Base-by-base conservation (phyloP, 2,888 invertebrate genomes). In the Cataglyphis rosenhaueri region DNA sequence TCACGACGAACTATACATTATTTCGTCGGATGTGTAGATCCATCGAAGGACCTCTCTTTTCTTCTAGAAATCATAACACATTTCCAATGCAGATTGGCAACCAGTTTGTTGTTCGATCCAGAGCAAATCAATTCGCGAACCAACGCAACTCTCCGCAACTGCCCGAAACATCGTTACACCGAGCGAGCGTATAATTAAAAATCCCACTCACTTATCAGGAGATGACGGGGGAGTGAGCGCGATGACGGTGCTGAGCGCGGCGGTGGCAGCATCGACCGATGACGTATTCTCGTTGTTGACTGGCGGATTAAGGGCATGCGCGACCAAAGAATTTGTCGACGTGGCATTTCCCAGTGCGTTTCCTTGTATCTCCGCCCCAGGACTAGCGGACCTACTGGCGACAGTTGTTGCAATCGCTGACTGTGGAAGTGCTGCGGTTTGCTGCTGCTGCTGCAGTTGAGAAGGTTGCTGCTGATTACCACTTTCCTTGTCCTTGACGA, bases 151-250 rank as follows among this genome's bases (percentile, higher is more conserved):
- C 70, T 79, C 78, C 70, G 78, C 78, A 65, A 76, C 57, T 78
- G 59, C 78, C 78, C 82, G 70, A 79, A 70, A 44, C 78, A 79
- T 68, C 44, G 59, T 44, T 70, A 79, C 68, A 79, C 44, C 44
- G 35, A 78, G 44, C 59, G 44, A 70, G 70, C 59, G 86, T 89
- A 88, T 87, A 91, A 90, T 88, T 91, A 92, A 88, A 93, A 93
- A 91, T 90, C 91, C 91, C 92, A 95, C 95, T 95, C 95, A 96
- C 96, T 96, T 96, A 95, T 96, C 96, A 91, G 96, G 96, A 93
- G 96, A 96, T 94, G 95, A 95, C 92, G 96, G 96, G 91, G 96
- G 96, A 92, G 96, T 96, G 92, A 95, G 95, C 89, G 95, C 95
- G 93, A 52, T 52, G 52, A 95, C 94, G 89, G 95, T 92, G 92